A percentile compares a stretch with the other conserved stretches of the same genome.
Evolutionary conservation across 2,888 invertebrate species (phyloP).

Genomic region (Tiphia femorata): DNA sequence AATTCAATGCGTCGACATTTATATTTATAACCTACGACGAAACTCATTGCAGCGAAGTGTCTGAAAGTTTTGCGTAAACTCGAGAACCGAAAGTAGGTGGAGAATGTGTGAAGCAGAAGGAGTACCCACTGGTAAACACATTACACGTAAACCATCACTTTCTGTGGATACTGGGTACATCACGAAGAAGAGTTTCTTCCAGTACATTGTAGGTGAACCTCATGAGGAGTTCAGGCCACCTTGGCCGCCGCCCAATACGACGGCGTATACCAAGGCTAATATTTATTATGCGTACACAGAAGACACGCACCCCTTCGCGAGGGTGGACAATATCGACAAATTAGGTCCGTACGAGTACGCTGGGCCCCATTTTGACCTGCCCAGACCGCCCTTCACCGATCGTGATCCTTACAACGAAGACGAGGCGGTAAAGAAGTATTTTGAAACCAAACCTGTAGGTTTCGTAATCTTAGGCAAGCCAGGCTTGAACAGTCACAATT

Average conservation of each 20-base stretch:
- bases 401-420: slow-evolving; percentile 71
- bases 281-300: slow-evolving; percentile 69
- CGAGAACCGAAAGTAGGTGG: too few relatives aligned
- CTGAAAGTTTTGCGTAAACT: too few relatives aligned
- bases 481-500: slow-evolving; percentile 69
- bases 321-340: slow-evolving; percentile 47
- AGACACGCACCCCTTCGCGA: slow-evolving; percentile 66
- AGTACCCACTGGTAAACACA: too few relatives aligned
- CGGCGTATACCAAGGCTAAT: slow-evolving; percentile 65
- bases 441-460: slow-evolving; percentile 71
- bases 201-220: slow-evolving; percentile 45
- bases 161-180: slow-evolving; percentile 48
- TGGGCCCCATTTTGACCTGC: slow-evolving; percentile 35
- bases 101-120: too few relatives aligned
- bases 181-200: slow-evolving; percentile 50
- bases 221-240: slow-evolving; percentile 3
- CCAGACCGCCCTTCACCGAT: slow-evolving; percentile 38
- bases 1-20: neutral
- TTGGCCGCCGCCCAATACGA: slow-evolving; percentile 25
- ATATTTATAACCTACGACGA: too few relatives aligned
- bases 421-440: slow-evolving; percentile 70
- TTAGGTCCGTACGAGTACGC: slow-evolving; percentile 4
- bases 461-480: slow-evolving; percentile 76
- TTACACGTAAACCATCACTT: too few relatives aligned
- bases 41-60: too few relatives aligned